Evolutionary conservation across 2,888 invertebrate genomes (phyloP), one percentile per base, ranked within the genome.

Genomic region (Caenorhabditis plicata): DNA sequence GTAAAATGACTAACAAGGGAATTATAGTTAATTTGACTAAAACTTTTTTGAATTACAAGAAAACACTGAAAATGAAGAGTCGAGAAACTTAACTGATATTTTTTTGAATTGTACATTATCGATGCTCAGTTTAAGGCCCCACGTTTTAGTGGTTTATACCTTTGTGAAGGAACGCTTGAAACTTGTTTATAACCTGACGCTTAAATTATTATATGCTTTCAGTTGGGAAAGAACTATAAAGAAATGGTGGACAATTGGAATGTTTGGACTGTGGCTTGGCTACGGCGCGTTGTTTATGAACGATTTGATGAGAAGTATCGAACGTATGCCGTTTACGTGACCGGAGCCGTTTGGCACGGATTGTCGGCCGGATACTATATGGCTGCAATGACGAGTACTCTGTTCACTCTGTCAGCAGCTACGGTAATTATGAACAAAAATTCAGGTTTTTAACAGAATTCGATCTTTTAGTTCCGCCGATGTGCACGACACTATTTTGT

Each of bases 201-300:
- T n/a, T n/a, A n/a, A n/a, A n/a, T n/a, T n/a, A n/a, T n/a, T n/a
- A n/a, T n/a, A n/a, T n/a, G n/a, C n/a, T 32, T 75, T 36, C 81
- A 92, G 90, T 86, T 88, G 76, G 88, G 89, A 4, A 85, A 88
- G 58, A 94, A 89, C 85, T 86, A 95, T 81, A 89, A 90, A 79
- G 88, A 89, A 71, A 89, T 90, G 49, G 87, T 96, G 38, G 88
- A 90, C 63, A 87, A 88, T 58, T 98, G 96, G 96, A 98, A 98
- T 83, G 90, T 89, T 78, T 90, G 91, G 75, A 96, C 96, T 45
- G 90, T 92, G 83, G 85, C 87, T 68, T 98, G 96, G 96, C 85
- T 96, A 54, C 87, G 95, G 45, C 87, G 88, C 78, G 87, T 92
- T 27, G 92, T 92, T 58, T 98, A 95, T 83, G 90, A 91, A 75